Conservation (phyloP, 2,797 vertebrate species). For the Oreochromis mossambicus region DNA sequence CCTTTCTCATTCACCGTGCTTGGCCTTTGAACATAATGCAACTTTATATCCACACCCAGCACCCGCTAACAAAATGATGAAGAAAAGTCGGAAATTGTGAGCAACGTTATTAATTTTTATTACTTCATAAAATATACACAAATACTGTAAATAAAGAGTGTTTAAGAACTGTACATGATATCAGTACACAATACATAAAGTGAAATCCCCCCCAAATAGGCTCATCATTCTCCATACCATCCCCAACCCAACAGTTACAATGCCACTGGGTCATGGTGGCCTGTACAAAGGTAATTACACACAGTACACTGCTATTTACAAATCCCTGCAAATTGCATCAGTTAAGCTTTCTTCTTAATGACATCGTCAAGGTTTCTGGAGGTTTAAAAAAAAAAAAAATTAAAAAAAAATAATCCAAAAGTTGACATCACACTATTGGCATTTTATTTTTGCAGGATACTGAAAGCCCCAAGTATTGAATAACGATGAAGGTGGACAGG, state of each 20-base stretch:
- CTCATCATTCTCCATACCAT: conserved; percentile 15
- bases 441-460: conserved; percentile 30
- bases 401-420: conserved; percentile 17
- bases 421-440: conserved; percentile 39
- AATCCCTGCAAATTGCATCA: conserved; percentile 59
- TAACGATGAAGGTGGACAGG: neutral
- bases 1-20: neutral
- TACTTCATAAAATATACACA: conserved; percentile 87
- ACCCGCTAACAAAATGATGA: neutral
- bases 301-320: conserved; percentile 54
- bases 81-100: conserved; percentile 2
- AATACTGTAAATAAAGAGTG: conserved; percentile 85
- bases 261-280: conserved; percentile 72
- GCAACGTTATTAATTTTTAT: conserved; percentile 75
- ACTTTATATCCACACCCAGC: neutral
- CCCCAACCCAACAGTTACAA: conserved; percentile 45
- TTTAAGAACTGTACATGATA: conserved; percentile 85
- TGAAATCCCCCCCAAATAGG: conserved; percentile 42
- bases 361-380: conserved; percentile 55
- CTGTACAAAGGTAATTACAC: conserved; percentile 63
- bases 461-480: conserved; percentile 24
- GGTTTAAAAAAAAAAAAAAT: neutral
- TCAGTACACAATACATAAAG: conserved; percentile 80
- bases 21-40: neutral
- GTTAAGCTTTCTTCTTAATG: conserved; percentile 37